Base-by-base conservation (phyloP, 2,888 invertebrate species). In the Leptogaster cylindrica region DNA sequence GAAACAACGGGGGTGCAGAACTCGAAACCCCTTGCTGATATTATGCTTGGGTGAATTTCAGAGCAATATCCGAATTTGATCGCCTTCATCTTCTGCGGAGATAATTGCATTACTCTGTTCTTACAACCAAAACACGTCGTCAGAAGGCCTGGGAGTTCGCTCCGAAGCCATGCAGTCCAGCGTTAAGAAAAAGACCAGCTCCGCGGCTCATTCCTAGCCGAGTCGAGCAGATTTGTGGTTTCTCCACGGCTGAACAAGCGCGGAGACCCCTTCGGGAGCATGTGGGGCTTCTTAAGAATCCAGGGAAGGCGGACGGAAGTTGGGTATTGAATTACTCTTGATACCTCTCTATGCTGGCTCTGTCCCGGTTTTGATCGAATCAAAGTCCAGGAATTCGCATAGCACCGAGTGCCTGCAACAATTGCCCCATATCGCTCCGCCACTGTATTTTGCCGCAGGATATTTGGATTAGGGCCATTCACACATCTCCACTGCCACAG, bases 281-380 rank as follows among this genome's bases (percentile, higher is more conserved):
- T 12, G 31, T 52, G 33, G n/a, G 52, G 52, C 52, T 52, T 52
- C 52, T 52, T 6, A 31, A 31, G 31, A 52, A 33, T 52, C 52
- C 52, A 33, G 16, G 6, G 52, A 52, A 52, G 20, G 18, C 52
- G 33, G 52, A 52, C 52, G 52, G 52, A 52, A 52, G 18, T 33
- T 18, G 31, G 18, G 16, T 52, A 52, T 52, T 52, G 31, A 52
- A 52, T 52, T 52, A 52, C 52, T 27, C 23, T 31, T n/a, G n/a
- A 36, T 33, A 28, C 31, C 18, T 28, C 31, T 52, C 52, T 52
- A 14, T 52, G 52, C 20, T 10, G 14, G 31, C 27, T 52, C 12
- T 52, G 52, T 18, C 52, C 27, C 18, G 16, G 33, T 52, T 52
- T 52, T 52, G 33, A 52, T 52, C 52, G 33, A 52, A 52, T 52